Percentiles rank a stretch among this genome's conserved stretches.
phyloP scores from a whole-genome alignment of 2,888 invertebrate genomes.

The Drosophila vallismaia region DNA sequence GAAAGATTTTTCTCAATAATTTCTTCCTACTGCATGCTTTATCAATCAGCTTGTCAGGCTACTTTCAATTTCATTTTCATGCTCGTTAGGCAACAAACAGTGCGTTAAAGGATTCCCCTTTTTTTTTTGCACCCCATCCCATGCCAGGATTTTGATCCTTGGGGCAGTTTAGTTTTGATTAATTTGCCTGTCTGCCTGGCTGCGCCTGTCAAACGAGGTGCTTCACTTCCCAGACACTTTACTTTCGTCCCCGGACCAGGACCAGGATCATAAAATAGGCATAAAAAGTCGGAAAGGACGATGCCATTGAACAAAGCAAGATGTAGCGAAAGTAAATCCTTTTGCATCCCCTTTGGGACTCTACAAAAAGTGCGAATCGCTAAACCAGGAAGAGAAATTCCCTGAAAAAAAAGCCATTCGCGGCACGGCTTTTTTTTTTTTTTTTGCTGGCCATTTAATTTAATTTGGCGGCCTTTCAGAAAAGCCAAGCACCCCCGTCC shows the following conservation, averaged over 20 bases:
- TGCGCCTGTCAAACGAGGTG: conserved; percentile 59
- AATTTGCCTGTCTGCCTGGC: conserved; percentile 68
- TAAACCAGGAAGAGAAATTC: conserved; percentile 27
- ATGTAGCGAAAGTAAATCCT: conserved; percentile 39
- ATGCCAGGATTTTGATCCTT: too few species aligned
- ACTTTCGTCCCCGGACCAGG: neutral
- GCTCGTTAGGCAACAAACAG: conserved; percentile 72
- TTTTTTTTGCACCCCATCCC: too few species aligned
- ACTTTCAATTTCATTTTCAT: conserved; percentile 75
- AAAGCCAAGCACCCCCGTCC: conserved; percentile 24
- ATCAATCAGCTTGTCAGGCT: conserved; percentile 69
- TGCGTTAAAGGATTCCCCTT: conserved; percentile 51
- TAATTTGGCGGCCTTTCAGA: conserved; percentile 70
- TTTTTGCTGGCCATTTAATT: conserved; percentile 67
- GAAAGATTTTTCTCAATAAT: neutral
- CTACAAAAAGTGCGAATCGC: conserved; percentile 1
- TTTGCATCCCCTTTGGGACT: conserved; percentile 48
- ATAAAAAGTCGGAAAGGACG: conserved; percentile 27
- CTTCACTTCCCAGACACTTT: conserved; percentile 21
- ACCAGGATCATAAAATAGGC: conserved; percentile 41
- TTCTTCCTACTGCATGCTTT: conserved; percentile 41
- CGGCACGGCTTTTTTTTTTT: conserved; percentile 2
- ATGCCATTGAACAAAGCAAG: conserved; percentile 14
- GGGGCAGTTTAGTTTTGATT: conserved; percentile 74
- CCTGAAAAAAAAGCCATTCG: conserved; percentile 15